Percentiles rank a stretch among this genome's conserved stretches.
phyloP scores from a whole-genome alignment of 2,797 vertebrate genomes.

The Dermochelys coriacea region DNA sequence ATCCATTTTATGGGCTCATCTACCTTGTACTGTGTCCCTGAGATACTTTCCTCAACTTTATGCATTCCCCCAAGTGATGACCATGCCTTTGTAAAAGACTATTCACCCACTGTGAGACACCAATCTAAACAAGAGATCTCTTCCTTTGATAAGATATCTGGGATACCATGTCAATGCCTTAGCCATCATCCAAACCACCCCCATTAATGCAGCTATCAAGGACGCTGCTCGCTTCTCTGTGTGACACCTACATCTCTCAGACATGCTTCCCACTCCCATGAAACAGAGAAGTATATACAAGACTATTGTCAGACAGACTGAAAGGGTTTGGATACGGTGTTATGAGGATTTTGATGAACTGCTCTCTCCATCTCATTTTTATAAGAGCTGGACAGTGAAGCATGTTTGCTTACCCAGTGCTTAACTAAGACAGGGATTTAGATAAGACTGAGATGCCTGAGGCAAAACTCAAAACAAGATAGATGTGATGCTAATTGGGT shows the following conservation, averaged over 20 bases:
- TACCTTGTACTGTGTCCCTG: neutral
- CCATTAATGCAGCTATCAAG: neutral
- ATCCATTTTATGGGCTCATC: neutral
- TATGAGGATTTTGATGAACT: neutral
- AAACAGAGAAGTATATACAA: neutral
- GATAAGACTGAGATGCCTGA: neutral
- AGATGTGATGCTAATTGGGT: neutral
- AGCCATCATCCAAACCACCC: neutral
- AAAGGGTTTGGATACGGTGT: neutral
- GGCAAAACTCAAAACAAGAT: neutral
- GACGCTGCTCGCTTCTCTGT: neutral
- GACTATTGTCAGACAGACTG: neutral
- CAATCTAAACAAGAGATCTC: neutral
- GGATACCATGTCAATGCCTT: neutral
- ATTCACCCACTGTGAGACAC: neutral
- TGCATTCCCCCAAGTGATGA: neutral
- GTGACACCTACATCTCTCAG: neutral
- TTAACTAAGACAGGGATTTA: neutral
- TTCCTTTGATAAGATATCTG: neutral
- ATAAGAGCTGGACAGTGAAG: neutral
- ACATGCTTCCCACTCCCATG: neutral
- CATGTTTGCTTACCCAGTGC: neutral
- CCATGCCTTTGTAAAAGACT: neutral
- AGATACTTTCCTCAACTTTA: neutral
- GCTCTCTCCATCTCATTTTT: neutral